Evolutionary conservation across 2,888 invertebrate species (phyloP).

Genomic region (Melangyna quadrimaculata): DNA sequence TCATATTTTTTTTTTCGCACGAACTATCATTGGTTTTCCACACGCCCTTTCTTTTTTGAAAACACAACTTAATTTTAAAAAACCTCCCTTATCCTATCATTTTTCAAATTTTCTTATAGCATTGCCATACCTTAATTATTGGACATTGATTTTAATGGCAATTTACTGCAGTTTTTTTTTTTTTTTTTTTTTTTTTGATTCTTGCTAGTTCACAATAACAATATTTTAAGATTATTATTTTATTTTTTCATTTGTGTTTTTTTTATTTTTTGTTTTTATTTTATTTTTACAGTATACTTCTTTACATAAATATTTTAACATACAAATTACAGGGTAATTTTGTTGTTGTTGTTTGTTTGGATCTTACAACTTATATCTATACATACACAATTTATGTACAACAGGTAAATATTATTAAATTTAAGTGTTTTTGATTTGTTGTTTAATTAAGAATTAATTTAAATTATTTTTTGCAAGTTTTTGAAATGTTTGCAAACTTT

Average conservation of each 20-base stretch:
- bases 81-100: not conserved
- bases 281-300: slow-evolving; percentile 36
- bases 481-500: not conserved
- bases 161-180: slow-evolving; percentile 1
- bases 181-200: no score
- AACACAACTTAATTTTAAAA: not conserved
- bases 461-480: not conserved
- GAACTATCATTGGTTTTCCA: no score
- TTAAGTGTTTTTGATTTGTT: slow-evolving; percentile 1
- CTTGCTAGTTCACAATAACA: not conserved
- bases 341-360: not conserved
- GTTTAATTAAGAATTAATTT: slow-evolving; percentile 2
- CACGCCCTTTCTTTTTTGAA: not conserved
- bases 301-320: slow-evolving; percentile 48
- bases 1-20: no score
- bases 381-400: slow-evolving; percentile 64
- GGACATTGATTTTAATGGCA: slow-evolving; percentile 39
- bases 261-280: slow-evolving; percentile 16
- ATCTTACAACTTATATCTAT: slow-evolving; percentile 49
- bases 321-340: slow-evolving; percentile 29
- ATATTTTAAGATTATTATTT: not conserved
- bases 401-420: slow-evolving; percentile 48
- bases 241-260: not conserved
- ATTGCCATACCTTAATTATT: slow-evolving; percentile 41
- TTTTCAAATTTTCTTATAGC: not conserved